These are phyloP conservation scores for Nesidiocoris tenuis DNA, from an alignment of 2,888 invertebrate genomes.

Conservation along the genomic window DNA sequence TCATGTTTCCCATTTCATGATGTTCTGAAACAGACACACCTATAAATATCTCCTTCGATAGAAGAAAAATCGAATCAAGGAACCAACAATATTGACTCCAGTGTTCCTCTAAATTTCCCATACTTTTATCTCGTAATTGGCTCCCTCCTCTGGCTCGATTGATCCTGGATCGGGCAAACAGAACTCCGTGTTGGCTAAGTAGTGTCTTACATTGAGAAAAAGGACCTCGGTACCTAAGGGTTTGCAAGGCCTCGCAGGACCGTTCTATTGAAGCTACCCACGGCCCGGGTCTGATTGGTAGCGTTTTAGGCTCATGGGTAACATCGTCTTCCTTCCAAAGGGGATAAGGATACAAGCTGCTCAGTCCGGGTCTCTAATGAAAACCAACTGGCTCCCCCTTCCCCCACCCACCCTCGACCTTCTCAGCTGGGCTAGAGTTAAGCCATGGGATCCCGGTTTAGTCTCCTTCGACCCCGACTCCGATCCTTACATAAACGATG, in stretches of 20 bases:
- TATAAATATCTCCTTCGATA: too few species aligned
- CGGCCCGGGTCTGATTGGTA: slow-evolving; percentile 25
- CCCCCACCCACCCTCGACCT: neutral
- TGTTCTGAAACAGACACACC: too few species aligned
- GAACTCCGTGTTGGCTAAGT: too few species aligned
- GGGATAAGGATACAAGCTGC: slow-evolving; percentile 1
- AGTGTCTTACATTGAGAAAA: too few species aligned
- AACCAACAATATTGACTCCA: too few species aligned
- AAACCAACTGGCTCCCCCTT: slow-evolving; percentile 34
- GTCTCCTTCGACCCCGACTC: slow-evolving; percentile 3
- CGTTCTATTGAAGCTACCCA: neutral
- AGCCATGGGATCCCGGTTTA: slow-evolving; percentile 32
- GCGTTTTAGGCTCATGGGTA: slow-evolving; percentile 25
- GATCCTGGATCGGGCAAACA: too few species aligned
- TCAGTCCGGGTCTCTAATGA: slow-evolving; percentile 13
- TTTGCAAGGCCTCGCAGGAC: neutral
- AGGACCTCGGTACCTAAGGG: neutral
- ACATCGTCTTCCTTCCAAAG: slow-evolving; percentile 10
- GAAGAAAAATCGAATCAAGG: too few species aligned
- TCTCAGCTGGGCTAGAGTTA: slow-evolving; percentile 24
- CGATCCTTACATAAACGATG: slow-evolving; percentile 29
- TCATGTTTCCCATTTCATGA: too few species aligned
- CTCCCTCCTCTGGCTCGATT: too few species aligned
- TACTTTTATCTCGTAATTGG: too few species aligned
- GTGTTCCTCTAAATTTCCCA: too few species aligned